Conservation (phyloP, 2,113 vertebrate species). For the Heloderma charlesbogerti region DNA sequence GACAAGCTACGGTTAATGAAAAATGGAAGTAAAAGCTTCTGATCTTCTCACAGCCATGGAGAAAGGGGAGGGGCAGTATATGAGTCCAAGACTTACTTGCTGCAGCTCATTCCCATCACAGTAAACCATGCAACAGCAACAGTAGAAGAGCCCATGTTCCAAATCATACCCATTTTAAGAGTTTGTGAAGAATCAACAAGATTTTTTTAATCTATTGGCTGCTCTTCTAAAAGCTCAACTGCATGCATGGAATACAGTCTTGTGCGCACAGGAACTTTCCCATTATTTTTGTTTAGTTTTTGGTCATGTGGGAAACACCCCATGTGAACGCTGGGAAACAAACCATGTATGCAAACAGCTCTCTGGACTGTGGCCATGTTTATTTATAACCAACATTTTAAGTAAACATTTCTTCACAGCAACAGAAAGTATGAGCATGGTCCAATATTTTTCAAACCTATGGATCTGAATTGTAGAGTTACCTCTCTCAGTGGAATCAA, state of each 20-base stretch:
- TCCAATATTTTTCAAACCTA: background rate
- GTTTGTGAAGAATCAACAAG: background rate
- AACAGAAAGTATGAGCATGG: background rate
- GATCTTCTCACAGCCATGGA: background rate
- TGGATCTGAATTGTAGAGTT: background rate
- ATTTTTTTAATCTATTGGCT: background rate
- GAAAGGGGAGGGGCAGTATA: too few species aligned
- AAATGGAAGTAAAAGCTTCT: background rate
- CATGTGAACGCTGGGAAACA: constrained; percentile 7
- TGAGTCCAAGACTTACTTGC: background rate
- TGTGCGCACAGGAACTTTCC: background rate
- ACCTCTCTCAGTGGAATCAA: background rate
- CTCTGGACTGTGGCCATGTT: background rate
- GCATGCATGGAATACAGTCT: background rate
- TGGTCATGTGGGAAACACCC: background rate
- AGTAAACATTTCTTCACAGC: background rate
- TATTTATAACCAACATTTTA: constrained; percentile 14
- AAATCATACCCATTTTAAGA: background rate
- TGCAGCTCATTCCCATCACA: background rate
- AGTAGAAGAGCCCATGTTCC: background rate
- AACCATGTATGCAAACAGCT: background rate
- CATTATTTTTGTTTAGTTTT: background rate
- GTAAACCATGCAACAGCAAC: background rate
- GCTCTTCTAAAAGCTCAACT: background rate
- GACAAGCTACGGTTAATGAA: background rate